Base-by-base conservation (phyloP, 2,797 vertebrate species). In the Alauda arvensis region DNA sequence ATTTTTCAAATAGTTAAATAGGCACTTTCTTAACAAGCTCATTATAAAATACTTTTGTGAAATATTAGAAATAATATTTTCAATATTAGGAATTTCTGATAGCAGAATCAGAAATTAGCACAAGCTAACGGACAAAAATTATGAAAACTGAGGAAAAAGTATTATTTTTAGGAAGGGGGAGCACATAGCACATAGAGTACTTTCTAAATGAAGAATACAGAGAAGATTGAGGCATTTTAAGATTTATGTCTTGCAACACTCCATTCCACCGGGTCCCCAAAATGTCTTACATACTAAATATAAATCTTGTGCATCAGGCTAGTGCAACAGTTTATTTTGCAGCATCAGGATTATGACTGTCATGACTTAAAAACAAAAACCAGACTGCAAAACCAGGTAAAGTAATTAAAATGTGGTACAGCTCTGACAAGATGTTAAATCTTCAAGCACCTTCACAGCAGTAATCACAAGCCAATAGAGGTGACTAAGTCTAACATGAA, bases 101-200 rank as follows among this genome's bases (percentile, higher is more conserved):
- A 37, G 34, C 34, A 37, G 34, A 37, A 37, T 37, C 34, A 37
- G 34, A 37, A 37, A 37, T 37, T 89, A 67, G 24, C 8, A 55
- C 46, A 26, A 67, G 3, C 5, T 45, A 55, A 77, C n/a, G 28
- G 40, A 78, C 4, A 74, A 87, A 66, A 80, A 33, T 14, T 14
- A 49, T 10, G 19, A 77, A 18, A 80, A 56, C 2, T 39, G 9
- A 60, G 19, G 12, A 39, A 1, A n/a, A 56, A 37, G 4, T 3
- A 1, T 5, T 31, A 20, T 10, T 61, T 33, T 31, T 42, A 16
- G 5, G 8, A 11, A 14, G 24, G 8, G 5, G 2, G 5, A 1
- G 5, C 5, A 53, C 20, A 40, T 8, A 45, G 4, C 19, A 42
- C 8, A 26, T 37, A 43, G 6, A 23, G 5, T 25, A 65, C 8